Base-by-base conservation (phyloP, 2,113 vertebrate genomes). In the Menidia beryllina region DNA sequence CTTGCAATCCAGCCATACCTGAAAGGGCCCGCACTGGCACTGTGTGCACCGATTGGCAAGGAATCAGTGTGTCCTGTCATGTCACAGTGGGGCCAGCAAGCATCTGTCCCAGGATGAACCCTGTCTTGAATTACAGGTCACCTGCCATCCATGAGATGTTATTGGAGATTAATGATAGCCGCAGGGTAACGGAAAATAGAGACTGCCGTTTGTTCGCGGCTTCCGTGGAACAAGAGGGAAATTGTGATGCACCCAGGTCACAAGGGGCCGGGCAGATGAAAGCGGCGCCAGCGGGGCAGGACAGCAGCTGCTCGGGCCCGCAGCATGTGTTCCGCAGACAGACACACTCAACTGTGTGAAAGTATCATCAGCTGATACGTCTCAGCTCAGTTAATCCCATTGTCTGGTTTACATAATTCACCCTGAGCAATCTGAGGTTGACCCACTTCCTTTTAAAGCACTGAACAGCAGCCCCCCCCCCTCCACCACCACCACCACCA, bases 361-460 rank as follows among this genome's bases (percentile, higher is more conserved):
- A 67, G 68, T 70, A 66, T 66, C 64, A 68, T 93, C 90, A 92
- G 88, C 86, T 93, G 88, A 93, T 83, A 83, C 77, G 86, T 66
- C 60, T 78, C 75, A 39, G 67, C 77, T 75, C 74, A 79, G 82
- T 82, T 93, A 91, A 93, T 92, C 92, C 85, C 83, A 90, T 91
- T 90, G 88, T 88, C 83, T 83, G 83, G 17, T 38, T 92, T 90
- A 83, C 68, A 87, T 89, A 89, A 86, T 81, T 86, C 89, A 90
- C 88, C 87, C 73, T 53, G 39, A 91, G 88, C 88, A 86, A 90
- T 91, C 89, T 91, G 79, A 30, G 9, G 77, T 38, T 91, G 90
- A 91, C 92, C 93, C 83, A 90, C 64, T 91, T 91, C 75, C 41
- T 53, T 17, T 59, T 64, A 47, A 72, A 75, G 36, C 67, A 55